Evolutionary conservation across 2,888 invertebrate species (phyloP), one percentile per base, ranked within the genome.

Genomic region (Ceratothoa steindachneri): DNA sequence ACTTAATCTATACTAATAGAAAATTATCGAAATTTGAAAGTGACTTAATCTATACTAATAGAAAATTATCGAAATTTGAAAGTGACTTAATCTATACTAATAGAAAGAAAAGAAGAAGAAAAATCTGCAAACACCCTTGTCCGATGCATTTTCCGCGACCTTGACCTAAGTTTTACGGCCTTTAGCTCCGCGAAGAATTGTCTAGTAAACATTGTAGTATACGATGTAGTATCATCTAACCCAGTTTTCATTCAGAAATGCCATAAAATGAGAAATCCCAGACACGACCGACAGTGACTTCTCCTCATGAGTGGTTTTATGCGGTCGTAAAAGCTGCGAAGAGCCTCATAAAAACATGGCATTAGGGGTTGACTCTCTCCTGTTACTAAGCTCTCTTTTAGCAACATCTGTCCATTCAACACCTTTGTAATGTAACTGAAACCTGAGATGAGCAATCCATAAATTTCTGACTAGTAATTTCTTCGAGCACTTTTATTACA

Each of bases 191-290:
- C 15, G 15, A 15, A 41, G 41, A 41, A 5, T 15, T 41, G 7
- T 60, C 22, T 60, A 60, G 60, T 60, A 60, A 60, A 24, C 3
- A 24, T 60, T 60, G 60, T 60, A 60, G 60, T 60, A 60, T 60
- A 22, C 60, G 22, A 22, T 24, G 72, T 68, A 75, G 67, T 68
- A 75, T 67, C 70, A 73, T 72, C 73, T 69, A 70, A 72, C 74
- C 77, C 71, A 77, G 75, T 73, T 74, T 78, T 78, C 78, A 78
- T 78, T 78, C 78, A 78, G 75, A 78, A 75, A 78, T 69, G 68
- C 78, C 78, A 78, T 78, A 78, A 78, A 78, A 70, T 77, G 73
- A 75, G 68, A 30, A 64, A 66, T 51, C 55, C 24, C 41, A 66
- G 51, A 64, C 41, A 65, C 29, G 41, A 71, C 65, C 65, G 51